A percentile compares a stretch with the other conserved stretches of the same genome.
Evolutionary conservation across 2,888 invertebrate species (phyloP).

Genomic region (Tenthredo amoena): DNA sequence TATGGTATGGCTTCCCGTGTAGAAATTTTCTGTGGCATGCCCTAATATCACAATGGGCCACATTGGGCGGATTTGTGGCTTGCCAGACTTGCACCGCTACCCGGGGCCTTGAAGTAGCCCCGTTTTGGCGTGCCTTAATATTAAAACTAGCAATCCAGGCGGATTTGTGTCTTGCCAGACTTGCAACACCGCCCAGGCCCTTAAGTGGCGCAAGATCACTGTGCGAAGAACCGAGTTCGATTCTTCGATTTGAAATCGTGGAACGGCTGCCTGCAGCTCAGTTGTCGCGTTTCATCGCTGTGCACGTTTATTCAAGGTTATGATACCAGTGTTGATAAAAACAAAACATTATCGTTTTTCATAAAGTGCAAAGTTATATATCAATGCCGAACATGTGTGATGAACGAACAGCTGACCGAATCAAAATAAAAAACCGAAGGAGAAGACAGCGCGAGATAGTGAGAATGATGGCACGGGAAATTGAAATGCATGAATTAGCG

Average conservation of each 20-base stretch:
- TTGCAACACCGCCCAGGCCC: constrained; percentile 15
- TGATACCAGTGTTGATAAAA: too few species aligned
- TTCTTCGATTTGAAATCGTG: constrained; percentile 6
- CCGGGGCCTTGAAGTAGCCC: constrained; percentile 7
- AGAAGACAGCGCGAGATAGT: background rate
- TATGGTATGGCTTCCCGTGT: too few species aligned
- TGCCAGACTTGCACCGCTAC: background rate
- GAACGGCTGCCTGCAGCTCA: background rate
- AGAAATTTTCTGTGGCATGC: constrained; percentile 40
- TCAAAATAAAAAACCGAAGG: background rate
- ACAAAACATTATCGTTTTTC: background rate
- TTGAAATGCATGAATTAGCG: background rate
- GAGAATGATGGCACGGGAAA: constrained; percentile 12
- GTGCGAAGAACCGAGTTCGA: background rate
- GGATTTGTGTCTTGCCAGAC: constrained; percentile 25
- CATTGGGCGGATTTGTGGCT: constrained; percentile 28
- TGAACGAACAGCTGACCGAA: background rate
- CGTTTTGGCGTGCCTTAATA: constrained; percentile 8
- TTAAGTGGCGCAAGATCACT: background rate
- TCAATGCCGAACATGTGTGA: background rate
- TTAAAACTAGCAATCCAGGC: background rate
- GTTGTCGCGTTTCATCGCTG: background rate
- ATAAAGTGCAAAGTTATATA: background rate
- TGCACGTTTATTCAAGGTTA: background rate
- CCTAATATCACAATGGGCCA: constrained; percentile 30